phyloP scores from a whole-genome alignment of 1,140 invertebrate genomes.

The Amphibalanus amphitrite region DNA sequence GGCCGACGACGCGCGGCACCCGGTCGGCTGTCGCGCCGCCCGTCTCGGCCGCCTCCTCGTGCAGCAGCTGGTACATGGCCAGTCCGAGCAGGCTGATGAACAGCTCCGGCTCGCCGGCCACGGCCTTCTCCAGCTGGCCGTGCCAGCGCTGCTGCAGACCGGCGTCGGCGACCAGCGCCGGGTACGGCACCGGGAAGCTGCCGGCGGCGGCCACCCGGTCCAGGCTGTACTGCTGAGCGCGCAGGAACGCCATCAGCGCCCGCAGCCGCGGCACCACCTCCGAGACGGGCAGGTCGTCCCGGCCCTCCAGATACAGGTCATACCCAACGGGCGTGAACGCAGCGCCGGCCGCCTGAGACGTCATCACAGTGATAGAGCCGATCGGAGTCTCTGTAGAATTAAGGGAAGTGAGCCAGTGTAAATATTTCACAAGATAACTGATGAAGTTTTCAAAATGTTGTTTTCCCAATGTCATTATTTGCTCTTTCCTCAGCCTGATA shows the following conservation, averaged over 20 bases:
- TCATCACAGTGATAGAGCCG: no score
- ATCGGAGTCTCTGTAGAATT: no score
- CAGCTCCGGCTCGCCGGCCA: background rate
- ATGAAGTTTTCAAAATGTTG: no score
- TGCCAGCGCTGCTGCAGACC: background rate
- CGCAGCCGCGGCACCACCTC: background rate
- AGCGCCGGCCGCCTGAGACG: no score
- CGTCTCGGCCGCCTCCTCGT: background rate
- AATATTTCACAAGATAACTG: no score
- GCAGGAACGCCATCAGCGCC: background rate
- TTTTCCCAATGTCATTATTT: no score
- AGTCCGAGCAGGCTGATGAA: background rate
- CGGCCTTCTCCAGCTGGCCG: background rate
- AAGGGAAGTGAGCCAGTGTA: no score
- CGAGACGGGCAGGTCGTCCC: background rate
- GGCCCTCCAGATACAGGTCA: background rate
- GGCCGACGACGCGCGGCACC: background rate
- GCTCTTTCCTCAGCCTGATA: no score
- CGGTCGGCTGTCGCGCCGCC: background rate
- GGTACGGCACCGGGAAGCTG: background rate
- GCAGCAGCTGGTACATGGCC: conserved; percentile 4
- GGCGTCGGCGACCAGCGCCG: background rate
- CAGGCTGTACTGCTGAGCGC: background rate
- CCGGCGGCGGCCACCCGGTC: background rate
- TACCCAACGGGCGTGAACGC: background rate